phyloP scores from a whole-genome alignment of 2,888 invertebrate species.

The Liopterus haemorrhoidalis region DNA sequence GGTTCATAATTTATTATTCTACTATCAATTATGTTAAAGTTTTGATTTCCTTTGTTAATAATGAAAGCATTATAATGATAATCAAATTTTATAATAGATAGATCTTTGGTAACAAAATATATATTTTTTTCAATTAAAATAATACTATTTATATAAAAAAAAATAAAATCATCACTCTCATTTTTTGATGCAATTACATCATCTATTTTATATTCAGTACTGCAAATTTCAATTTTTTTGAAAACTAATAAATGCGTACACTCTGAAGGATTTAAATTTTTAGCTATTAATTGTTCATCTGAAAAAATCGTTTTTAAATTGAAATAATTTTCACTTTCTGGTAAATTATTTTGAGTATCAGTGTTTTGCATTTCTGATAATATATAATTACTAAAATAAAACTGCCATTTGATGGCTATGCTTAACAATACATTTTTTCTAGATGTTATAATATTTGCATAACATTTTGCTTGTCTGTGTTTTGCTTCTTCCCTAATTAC shows the following conservation, averaged over 20 bases:
- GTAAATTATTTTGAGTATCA: not conserved
- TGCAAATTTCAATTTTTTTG: not conserved
- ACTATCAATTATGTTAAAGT: not conserved
- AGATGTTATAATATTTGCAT: not conserved
- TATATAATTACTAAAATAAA: not conserved
- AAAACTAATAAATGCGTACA: not conserved
- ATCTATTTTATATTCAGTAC: not conserved
- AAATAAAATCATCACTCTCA: not conserved
- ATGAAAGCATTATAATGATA: slow-evolving; percentile 1
- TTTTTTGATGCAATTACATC: slow-evolving; percentile 4
- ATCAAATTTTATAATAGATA: slow-evolving; percentile 2
- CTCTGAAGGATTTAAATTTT: not conserved
- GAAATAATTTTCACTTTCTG: not conserved
- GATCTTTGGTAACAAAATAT: not conserved
- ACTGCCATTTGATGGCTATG: slow-evolving; percentile 2
- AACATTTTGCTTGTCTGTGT: slow-evolving; percentile 6
- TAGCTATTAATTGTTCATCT: not conserved
- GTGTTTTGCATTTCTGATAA: not conserved
- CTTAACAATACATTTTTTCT: slow-evolving; percentile 2
- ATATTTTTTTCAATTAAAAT: not conserved
- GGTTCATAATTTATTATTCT: not conserved
- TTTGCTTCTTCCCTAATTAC: slow-evolving; percentile 6
- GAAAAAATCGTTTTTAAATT: not conserved
- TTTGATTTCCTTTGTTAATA: not conserved
- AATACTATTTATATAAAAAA: not conserved